These are phyloP conservation scores for Peucedramus taeniatus DNA, from an alignment of 2,113 vertebrate genomes.

Conservation along the genomic window DNA sequence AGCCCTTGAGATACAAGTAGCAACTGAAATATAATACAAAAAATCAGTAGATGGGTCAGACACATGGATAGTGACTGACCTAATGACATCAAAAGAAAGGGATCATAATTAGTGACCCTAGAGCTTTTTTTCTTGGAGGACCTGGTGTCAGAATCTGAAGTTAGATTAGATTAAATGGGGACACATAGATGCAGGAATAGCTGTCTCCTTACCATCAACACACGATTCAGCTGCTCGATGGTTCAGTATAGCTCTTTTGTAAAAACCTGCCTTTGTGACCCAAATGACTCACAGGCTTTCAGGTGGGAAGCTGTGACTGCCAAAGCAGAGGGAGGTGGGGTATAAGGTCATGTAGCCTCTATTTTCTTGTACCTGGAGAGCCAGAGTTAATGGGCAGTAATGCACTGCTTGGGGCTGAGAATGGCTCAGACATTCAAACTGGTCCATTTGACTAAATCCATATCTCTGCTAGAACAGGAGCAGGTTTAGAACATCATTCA, in stretches of 20 bases:
- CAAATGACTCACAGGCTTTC: neutral
- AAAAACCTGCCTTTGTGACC: neutral
- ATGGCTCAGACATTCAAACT: neutral
- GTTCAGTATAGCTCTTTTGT: neutral
- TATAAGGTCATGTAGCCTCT: neutral
- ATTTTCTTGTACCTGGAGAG: neutral
- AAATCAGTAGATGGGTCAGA: neutral
- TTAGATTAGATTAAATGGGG: neutral
- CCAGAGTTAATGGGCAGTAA: neutral
- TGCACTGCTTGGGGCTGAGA: neutral
- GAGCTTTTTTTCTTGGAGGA: neutral
- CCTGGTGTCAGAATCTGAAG: neutral
- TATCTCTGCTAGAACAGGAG: neutral
- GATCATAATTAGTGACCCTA: neutral
- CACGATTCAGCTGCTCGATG: rapidly evolving
- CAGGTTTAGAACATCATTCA: neutral
- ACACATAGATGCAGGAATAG: neutral
- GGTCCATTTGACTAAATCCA: neutral
- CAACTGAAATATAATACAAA: neutral
- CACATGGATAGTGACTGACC: rapidly evolving
- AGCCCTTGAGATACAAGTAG: neutral
- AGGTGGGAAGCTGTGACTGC: neutral
- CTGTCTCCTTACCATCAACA: neutral
- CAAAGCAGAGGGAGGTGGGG: neutral
- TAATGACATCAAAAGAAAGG: neutral